Evolutionary conservation across 2,888 invertebrate genomes (phyloP), one percentile per base, ranked within the genome.

Genomic region (Orchestes rusci): DNA sequence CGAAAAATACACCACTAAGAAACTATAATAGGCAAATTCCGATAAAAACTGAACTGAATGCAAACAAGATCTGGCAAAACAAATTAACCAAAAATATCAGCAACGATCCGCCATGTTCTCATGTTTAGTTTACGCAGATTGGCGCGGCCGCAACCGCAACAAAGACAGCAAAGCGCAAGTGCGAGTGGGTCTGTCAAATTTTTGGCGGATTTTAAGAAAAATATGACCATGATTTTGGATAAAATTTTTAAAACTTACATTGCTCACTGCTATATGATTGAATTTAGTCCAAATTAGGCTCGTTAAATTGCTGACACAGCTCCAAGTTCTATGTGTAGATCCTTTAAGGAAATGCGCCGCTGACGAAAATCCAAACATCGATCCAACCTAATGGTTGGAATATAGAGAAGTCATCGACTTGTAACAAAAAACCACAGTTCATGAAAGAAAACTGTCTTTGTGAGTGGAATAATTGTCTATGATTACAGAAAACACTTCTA

Each of bases 261-360:
- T 64, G 51, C 63, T 60, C 48, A 62, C 59, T 53, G 58, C 59
- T 29, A 63, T 54, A 47, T 67, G 63, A 50, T 63, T 63, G 43
- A 79, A 68, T 73, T 76, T 78, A 68, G 72, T 74, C 78, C 79
- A 79, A 53, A 57, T 16, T 34, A 56, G 52, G 51, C 51, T 43
- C 34, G 52, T 50, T 17, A 60, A 52, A 52, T 55, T 41, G 29
- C 52, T 48, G 49, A 63, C 56, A 55, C 75, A 77, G 72, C 79
- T 77, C 80, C 79, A 80, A 75, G 80, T 80, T 70, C 76, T 74
- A 60, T 74, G 71, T 63, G 78, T 80, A 66, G 80, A 79, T 70
- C 75, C 78, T 73, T 78, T 78, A 73, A 80, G 71, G 70, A 77
- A 70, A 69, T 74, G 75, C 69, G 73, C 73, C 73, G 73, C 75